These are phyloP conservation scores for Synergus gifuensis DNA, from an alignment of 2,888 invertebrate species.

Conservation along the genomic window DNA sequence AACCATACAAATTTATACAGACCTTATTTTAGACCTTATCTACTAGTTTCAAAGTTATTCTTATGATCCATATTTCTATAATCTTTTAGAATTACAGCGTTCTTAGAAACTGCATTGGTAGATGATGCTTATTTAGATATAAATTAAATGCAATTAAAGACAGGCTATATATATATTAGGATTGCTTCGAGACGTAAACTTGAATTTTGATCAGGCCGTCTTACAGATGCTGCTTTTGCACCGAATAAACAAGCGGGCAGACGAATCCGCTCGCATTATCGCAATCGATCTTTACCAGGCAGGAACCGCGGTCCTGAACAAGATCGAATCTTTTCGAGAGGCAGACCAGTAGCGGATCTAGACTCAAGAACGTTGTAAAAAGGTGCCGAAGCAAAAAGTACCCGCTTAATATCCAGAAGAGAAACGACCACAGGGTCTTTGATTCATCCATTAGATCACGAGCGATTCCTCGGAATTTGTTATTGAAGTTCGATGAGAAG, in stretches of 20 bases:
- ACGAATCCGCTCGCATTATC: conserved; percentile 30
- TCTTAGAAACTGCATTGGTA: no score
- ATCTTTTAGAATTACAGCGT: no score
- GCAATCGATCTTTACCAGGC: conserved; percentile 31
- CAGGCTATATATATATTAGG: neutral
- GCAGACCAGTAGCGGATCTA: conserved; percentile 37
- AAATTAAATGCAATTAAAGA: conserved; percentile 32
- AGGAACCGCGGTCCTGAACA: conserved; percentile 37
- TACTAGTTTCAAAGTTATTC: neutral
- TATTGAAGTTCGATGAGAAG: neutral
- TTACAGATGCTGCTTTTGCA: conserved; percentile 31
- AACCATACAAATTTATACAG: neutral
- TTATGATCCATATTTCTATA: no score
- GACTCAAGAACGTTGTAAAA: conserved; percentile 11
- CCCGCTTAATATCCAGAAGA: conserved; percentile 23
- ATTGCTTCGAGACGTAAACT: conserved; percentile 15
- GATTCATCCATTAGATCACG: neutral
- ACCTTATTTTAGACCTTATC: neutral
- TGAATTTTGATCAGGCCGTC: conserved; percentile 7
- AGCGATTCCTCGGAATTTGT: conserved; percentile 5
- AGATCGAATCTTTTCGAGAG: conserved; percentile 36
- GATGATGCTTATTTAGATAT: neutral
- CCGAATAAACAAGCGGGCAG: conserved; percentile 33
- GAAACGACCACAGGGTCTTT: conserved; percentile 23
- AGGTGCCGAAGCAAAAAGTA: conserved; percentile 17